Evolutionary conservation across 23 tunicate species (phyloP).

Genomic region (Trididemnum clinides): DNA sequence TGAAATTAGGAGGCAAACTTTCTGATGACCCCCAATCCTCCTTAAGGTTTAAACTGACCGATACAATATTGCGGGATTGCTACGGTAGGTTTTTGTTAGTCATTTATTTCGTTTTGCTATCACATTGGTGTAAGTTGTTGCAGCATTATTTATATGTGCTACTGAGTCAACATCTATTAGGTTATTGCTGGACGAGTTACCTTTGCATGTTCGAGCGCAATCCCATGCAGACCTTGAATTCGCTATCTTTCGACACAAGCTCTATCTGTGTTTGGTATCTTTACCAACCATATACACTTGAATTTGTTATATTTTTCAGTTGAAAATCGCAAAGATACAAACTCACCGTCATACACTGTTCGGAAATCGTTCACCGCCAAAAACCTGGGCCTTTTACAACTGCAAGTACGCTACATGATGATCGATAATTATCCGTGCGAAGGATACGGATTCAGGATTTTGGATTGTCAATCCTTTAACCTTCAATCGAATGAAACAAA

Average conservation of each 20-base stretch:
- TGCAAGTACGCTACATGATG: constrained; percentile 66
- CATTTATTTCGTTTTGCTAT: background rate
- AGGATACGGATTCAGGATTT: constrained; percentile 88
- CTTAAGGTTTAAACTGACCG: constrained; percentile 66
- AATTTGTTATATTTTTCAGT: constrained; percentile 25
- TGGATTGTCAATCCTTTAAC: constrained; percentile 65
- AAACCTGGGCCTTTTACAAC: constrained; percentile 66
- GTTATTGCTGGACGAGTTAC: background rate
- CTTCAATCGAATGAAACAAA: constrained; percentile 73
- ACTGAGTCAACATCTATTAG: background rate
- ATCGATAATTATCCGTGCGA: constrained; percentile 82
- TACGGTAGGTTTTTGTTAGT: constrained; percentile 20
- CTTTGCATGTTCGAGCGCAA: too few relatives aligned
- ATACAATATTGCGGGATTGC: constrained; percentile 75
- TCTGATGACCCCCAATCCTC: constrained; percentile 48
- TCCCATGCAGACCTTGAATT: too few relatives aligned
- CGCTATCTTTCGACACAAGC: too few relatives aligned
- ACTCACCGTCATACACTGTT: constrained; percentile 71
- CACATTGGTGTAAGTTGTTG: background rate
- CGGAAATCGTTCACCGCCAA: constrained; percentile 84
- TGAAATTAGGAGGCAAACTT: constrained; percentile 73
- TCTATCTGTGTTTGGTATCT: too few relatives aligned
- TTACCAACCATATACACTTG: too few relatives aligned
- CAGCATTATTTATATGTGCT: background rate
- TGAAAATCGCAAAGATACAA: constrained; percentile 40